Base-by-base conservation (phyloP, 2,797 vertebrate genomes). In the Psittacula echo region DNA sequence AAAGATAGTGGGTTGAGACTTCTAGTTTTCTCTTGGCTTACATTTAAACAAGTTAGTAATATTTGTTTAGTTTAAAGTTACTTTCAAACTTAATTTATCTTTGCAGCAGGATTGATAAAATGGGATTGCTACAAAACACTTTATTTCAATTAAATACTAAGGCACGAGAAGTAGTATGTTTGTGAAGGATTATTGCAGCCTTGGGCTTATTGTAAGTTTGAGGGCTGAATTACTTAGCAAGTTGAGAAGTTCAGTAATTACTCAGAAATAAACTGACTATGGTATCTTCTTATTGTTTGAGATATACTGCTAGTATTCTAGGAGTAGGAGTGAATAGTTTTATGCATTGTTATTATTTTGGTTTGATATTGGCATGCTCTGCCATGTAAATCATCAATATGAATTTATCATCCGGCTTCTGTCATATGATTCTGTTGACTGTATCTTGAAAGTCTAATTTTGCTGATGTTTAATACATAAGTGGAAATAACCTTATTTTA, bases 181-280 rank as follows among this genome's bases (percentile, higher is more conserved):
- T 95, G 79, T 84, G 64, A 86, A 91, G 64, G 66, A 84, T 96
- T 94, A 90, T 94, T 96, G 77, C 51, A 93, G 91, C 94, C 92
- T 94, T 88, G 85, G 95, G 92, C 87, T 90, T 88, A 64, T 91
- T 93, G 5, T 56, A 50, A 91, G 65, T 84, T 80, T 88, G 79
- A 91, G 91, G 70, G 58, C 58, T 92, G 60, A 91, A 76, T 95
- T 91, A 80, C 78, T 87, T 93, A 86, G 34, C 66, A 76, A 90
- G 79, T 90, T 72, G 58, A 60, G 78, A 93, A 91, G 71, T 93
- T 91, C 60, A 90, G 66, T 96, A 96, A 94, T 95, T 96, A 92
- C 66, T 91, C 19, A 67, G 73, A 91, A 94, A 75, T 84, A 85
- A 74, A 51, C 64, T 79, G 16, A 62, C 39, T 90, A 14, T 74